Percentiles rank a stretch among this genome's conserved stretches.
These are phyloP conservation scores for Rhynchophorus ferrugineus DNA, from an alignment of 1,140 invertebrate species.

Conservation along the genomic window DNA sequence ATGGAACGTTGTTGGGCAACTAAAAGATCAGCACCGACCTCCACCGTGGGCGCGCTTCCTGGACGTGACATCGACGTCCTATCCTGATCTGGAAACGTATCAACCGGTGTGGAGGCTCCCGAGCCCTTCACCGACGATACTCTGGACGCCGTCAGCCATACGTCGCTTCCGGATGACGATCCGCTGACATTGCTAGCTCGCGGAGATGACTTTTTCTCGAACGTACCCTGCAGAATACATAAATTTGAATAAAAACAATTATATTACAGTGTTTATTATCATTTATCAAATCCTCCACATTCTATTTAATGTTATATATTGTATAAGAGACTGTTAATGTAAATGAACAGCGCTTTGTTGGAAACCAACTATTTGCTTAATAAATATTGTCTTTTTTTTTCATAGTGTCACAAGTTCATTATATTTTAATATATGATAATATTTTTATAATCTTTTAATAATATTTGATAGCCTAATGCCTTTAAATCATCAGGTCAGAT, in stretches of 20 bases:
- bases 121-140: slow-evolving; percentile 41
- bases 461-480: too few relatives aligned
- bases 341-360: too few relatives aligned
- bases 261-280: too few relatives aligned
- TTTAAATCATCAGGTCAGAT: too few relatives aligned
- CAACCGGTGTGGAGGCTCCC: slow-evolving; percentile 47
- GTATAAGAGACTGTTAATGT: too few relatives aligned
- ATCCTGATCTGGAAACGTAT: slow-evolving; percentile 34
- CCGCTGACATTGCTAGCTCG: slow-evolving; percentile 35
- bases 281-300: too few relatives aligned
- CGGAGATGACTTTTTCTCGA: slow-evolving; percentile 11
- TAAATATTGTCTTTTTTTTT: too few relatives aligned
- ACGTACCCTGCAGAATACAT: slow-evolving; percentile 3
- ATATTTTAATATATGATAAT: too few relatives aligned
- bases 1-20: slow-evolving; percentile 51
- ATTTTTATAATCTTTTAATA: too few relatives aligned
- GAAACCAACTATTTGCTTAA: too few relatives aligned
- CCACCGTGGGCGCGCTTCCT: slow-evolving; percentile 47
- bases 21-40: slow-evolving; percentile 28
- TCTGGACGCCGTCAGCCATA: slow-evolving; percentile 47
- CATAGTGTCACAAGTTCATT: too few relatives aligned
- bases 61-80: slow-evolving; percentile 44
- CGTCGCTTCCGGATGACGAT: slow-evolving; percentile 50
- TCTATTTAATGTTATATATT: too few relatives aligned
- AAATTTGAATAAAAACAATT: neutral